Evolutionary conservation across 2,888 invertebrate genomes (phyloP).

Genomic region (Spodoptera littoralis): DNA sequence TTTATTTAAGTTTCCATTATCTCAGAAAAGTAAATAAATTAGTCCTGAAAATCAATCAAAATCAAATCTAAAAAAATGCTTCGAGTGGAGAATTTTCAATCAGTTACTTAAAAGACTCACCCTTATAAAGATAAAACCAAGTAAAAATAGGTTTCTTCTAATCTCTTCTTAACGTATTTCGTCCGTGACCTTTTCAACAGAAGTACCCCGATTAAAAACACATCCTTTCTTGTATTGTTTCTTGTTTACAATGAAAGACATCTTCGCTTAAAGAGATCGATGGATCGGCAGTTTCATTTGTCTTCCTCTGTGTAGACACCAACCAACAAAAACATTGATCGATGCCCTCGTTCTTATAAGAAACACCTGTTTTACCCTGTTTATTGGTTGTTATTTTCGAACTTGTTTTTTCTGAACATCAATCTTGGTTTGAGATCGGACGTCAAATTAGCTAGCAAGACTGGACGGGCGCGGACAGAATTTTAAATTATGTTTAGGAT

Average conservation of each 20-base stretch:
- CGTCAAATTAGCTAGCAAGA: slow-evolving; percentile 33
- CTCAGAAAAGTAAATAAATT: too few species aligned
- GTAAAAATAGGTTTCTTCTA: too few species aligned
- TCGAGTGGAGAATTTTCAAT: too few species aligned
- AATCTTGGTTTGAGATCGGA: slow-evolving; percentile 56
- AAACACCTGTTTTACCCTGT: slow-evolving; percentile 75
- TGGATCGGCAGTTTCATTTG: slow-evolving; percentile 71
- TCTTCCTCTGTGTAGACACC: slow-evolving; percentile 67
- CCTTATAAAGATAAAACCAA: too few species aligned
- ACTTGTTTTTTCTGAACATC: slow-evolving; percentile 54
- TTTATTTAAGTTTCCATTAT: too few species aligned
- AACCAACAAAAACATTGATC: slow-evolving; percentile 76
- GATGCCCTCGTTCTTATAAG: slow-evolving; percentile 68
- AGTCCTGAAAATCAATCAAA: too few species aligned
- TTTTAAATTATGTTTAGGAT: slow-evolving; percentile 16
- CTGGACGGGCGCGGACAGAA: slow-evolving; percentile 3
- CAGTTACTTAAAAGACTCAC: too few species aligned
- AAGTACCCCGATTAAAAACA: background rate
- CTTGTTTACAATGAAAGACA: slow-evolving; percentile 10
- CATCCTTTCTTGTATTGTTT: background rate
- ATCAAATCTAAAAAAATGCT: too few species aligned
- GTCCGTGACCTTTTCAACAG: too few species aligned
- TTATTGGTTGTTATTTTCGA: slow-evolving; percentile 56
- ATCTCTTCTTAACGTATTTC: background rate
- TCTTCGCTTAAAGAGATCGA: slow-evolving; percentile 52